phyloP scores from a whole-genome alignment of 2,113 vertebrate species.

The Grantiella picta region DNA sequence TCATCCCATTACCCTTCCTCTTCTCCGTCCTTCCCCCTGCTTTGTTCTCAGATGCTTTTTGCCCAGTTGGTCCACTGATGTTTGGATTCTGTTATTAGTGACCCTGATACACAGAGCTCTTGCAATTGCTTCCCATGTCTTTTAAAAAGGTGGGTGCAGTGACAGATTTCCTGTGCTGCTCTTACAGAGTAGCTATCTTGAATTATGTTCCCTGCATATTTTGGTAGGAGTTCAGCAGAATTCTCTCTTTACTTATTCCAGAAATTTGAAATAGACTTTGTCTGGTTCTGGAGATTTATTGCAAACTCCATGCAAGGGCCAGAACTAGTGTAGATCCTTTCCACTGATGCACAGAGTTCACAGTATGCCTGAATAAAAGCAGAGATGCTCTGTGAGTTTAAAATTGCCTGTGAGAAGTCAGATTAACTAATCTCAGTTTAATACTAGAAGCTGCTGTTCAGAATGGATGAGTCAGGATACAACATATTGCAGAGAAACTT shows the following conservation, averaged over 20 bases:
- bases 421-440: neutral
- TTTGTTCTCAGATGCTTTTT: neutral
- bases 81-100: neutral
- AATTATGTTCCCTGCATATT: neutral
- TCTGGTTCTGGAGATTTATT: neutral
- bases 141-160: neutral
- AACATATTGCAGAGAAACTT: neutral
- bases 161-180: neutral
- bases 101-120: neutral
- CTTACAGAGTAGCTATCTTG: neutral
- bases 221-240: neutral
- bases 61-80: neutral
- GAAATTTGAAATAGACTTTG: neutral
- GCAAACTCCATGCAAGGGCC: neutral
- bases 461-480: neutral
- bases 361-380: neutral
- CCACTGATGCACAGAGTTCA: neutral
- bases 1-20: neutral
- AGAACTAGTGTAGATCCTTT: neutral
- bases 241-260: neutral
- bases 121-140: neutral
- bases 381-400: neutral
- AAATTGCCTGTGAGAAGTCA: neutral
- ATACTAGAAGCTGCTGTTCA: neutral
- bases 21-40: neutral